phyloP scores from a whole-genome alignment of 2,113 vertebrate species.

The Siphamia tubifer region DNA sequence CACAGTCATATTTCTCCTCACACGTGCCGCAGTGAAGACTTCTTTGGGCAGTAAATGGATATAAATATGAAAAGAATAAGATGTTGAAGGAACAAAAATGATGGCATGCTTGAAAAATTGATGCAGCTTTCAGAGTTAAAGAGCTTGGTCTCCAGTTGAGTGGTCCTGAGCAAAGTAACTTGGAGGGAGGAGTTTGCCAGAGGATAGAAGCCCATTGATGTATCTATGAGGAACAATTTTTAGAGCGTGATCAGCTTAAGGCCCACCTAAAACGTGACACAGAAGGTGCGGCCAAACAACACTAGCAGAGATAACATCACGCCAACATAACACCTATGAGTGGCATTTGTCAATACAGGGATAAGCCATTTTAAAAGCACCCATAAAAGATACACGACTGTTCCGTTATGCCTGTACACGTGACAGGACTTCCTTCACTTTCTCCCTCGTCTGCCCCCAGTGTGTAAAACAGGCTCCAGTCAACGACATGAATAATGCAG shows the following conservation, averaged over 20 bases:
- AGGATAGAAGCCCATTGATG: not conserved
- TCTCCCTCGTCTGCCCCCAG: conserved; percentile 38
- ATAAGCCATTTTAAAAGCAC: not conserved
- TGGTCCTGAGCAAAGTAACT: conserved; percentile 29
- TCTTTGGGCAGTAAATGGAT: conserved; percentile 47
- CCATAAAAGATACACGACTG: not conserved
- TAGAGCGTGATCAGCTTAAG: not conserved
- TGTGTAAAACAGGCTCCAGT: conserved; percentile 67
- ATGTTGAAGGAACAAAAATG: conserved; percentile 47
- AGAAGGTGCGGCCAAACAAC: not conserved
- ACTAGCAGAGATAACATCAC: not conserved
- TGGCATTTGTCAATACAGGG: not conserved
- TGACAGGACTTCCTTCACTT: conserved; percentile 53
- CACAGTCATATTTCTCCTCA: conserved; percentile 21
- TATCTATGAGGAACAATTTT: too few relatives aligned
- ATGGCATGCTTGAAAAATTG: conserved; percentile 66
- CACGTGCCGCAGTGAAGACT: conserved; percentile 14
- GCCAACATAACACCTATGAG: not conserved
- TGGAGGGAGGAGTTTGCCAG: conserved; percentile 16
- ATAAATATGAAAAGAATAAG: conserved; percentile 61
- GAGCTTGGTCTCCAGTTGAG: conserved; percentile 30
- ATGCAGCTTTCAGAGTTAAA: conserved; percentile 55
- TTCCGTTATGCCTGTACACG: not conserved
- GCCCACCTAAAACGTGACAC: not conserved
- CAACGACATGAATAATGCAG: conserved; percentile 80